Percentiles rank a stretch among this genome's conserved stretches.
These are phyloP conservation scores for Pardalotus punctatus DNA, from an alignment of 2,113 vertebrate species.

Conservation along the genomic window DNA sequence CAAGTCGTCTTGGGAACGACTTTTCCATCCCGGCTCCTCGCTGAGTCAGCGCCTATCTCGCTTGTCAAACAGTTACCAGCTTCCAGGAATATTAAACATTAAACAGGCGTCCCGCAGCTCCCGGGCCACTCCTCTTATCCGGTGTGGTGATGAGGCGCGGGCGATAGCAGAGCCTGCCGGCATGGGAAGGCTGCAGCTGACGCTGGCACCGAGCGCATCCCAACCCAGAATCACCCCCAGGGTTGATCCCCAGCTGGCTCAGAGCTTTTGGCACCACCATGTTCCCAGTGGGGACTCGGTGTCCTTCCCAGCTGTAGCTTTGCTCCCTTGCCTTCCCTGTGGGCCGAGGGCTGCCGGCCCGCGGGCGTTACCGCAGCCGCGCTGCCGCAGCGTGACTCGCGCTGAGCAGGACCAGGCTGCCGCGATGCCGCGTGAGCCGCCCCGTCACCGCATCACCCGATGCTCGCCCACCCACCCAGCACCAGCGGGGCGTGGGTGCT, in stretches of 20 bases:
- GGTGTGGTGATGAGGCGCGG: fast-evolving
- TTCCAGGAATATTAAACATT: constrained; percentile 39
- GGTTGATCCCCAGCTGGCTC: background rate
- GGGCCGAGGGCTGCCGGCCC: background rate
- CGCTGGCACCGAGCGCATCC: background rate
- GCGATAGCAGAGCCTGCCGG: background rate
- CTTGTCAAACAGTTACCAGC: constrained; percentile 39
- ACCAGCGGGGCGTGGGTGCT: background rate
- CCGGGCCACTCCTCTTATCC: background rate
- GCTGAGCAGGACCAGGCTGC: background rate
- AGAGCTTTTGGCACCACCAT: fast-evolving
- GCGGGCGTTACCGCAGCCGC: background rate
- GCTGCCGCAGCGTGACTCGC: constrained; percentile 42
- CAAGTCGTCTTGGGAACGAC: background rate
- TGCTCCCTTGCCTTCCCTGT: background rate
- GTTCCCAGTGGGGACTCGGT: fast-evolving
- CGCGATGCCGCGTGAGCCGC: constrained; percentile 48
- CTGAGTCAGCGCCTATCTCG: background rate
- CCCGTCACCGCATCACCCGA: constrained; percentile 44
- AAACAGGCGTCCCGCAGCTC: background rate
- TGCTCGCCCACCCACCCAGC: constrained; percentile 38
- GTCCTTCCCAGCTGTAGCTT: background rate
- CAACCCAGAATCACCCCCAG: fast-evolving
- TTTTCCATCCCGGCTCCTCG: background rate
- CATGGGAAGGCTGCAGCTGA: background rate